Evolutionary conservation across 64 coral and sea anemone species (phyloP).

Genomic region (Stichodactyla mertensii): DNA sequence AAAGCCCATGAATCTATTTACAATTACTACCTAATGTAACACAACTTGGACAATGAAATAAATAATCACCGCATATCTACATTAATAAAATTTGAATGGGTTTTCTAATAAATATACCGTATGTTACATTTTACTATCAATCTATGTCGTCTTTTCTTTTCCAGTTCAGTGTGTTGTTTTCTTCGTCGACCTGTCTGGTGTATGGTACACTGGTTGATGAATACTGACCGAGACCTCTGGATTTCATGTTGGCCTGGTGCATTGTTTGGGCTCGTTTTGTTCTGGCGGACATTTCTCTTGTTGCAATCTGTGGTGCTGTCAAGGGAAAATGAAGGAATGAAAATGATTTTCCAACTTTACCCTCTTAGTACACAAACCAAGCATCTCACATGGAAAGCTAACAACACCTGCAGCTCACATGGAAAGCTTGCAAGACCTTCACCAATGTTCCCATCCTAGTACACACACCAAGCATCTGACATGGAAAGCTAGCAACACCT

Average conservation of each 20-base stretch:
- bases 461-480: too few relatives aligned
- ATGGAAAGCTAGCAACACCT: too few relatives aligned
- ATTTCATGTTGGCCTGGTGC: slow-evolving; percentile 60
- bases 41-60: too few relatives aligned
- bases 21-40: too few relatives aligned
- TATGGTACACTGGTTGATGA: slow-evolving; percentile 30
- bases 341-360: too few relatives aligned
- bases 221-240: slow-evolving; percentile 54
- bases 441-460: too few relatives aligned
- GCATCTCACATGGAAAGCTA: too few relatives aligned
- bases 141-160: slow-evolving; percentile 6
- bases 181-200: neutral
- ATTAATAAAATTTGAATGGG: neutral
- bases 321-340: neutral
- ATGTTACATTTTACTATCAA: neutral
- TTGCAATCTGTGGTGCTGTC: slow-evolving; percentile 56
- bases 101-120: slow-evolving; percentile 8
- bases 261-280: slow-evolving; percentile 67
- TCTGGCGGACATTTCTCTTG: slow-evolving; percentile 64
- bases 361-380: too few relatives aligned
- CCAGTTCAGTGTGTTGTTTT: neutral
- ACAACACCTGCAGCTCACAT: too few relatives aligned
- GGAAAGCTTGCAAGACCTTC: too few relatives aligned
- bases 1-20: too few relatives aligned
- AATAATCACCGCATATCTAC: too few relatives aligned